phyloP scores from a whole-genome alignment of 2,888 invertebrate genomes.

The Netelia inedita region DNA sequence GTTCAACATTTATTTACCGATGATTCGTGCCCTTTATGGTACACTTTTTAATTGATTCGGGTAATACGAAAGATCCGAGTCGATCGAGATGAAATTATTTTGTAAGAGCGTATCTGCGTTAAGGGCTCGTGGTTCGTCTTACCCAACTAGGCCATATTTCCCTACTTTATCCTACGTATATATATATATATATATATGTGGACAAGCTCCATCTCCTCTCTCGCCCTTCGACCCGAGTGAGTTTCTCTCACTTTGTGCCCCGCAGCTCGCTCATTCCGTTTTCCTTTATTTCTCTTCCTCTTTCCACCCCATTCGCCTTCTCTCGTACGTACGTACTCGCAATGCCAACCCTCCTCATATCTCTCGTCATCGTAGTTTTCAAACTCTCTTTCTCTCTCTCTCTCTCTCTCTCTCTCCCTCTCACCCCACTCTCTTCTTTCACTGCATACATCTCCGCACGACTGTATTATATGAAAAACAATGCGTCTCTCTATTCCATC shows the following conservation, averaged over 20 bases:
- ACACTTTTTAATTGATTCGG: too few relatives aligned
- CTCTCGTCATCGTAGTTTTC: conserved; percentile 3
- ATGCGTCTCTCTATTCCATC: conserved; percentile 47
- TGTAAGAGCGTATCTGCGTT: too few relatives aligned
- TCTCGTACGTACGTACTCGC: conserved; percentile 3
- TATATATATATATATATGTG: conserved; percentile 1
- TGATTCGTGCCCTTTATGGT: too few relatives aligned
- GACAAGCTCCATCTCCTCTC: conserved; percentile 1
- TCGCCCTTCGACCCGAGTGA: conserved; percentile 55
- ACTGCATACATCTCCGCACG: not conserved
- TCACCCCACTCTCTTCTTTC: not conserved
- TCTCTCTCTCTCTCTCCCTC: too few relatives aligned
- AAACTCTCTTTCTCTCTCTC: not conserved
- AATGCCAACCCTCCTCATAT: not conserved
- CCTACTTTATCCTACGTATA: conserved; percentile 44
- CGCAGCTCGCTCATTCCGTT: conserved; percentile 13
- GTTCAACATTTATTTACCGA: too few relatives aligned
- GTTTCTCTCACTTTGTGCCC: conserved; percentile 50
- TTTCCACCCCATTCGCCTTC: conserved; percentile 32
- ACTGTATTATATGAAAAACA: conserved; percentile 61
- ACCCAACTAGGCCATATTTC: too few relatives aligned
- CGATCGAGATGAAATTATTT: too few relatives aligned
- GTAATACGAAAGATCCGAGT: too few relatives aligned
- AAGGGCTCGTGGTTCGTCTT: too few relatives aligned
- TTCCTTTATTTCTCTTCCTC: not conserved